Percentiles rank a stretch among this genome's conserved stretches.
These are phyloP conservation scores for Drosophila albomicans DNA, from an alignment of 1,140 invertebrate genomes.

Conservation along the genomic window DNA sequence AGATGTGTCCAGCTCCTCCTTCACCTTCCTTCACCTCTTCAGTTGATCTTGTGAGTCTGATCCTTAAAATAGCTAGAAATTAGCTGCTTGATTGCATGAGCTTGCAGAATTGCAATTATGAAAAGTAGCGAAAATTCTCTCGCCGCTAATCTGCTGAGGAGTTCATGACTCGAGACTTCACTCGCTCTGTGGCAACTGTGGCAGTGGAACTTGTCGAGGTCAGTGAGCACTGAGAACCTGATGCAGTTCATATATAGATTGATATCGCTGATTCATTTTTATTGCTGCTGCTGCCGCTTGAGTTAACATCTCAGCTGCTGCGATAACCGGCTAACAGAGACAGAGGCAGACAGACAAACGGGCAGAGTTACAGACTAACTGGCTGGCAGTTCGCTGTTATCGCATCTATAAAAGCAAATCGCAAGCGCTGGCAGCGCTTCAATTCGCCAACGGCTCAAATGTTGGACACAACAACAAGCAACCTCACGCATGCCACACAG, in stretches of 20 bases:
- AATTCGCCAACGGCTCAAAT: slow-evolving; percentile 44
- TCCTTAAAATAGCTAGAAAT: neutral
- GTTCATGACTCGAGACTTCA: neutral
- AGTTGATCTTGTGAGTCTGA: too few relatives aligned
- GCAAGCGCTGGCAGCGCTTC: slow-evolving; percentile 14
- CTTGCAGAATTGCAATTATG: neutral
- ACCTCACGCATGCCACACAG: slow-evolving; percentile 2
- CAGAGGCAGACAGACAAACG: neutral
- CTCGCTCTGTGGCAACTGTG: neutral
- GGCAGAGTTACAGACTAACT: neutral
- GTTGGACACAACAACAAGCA: slow-evolving; percentile 32
- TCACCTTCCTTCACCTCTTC: too few relatives aligned
- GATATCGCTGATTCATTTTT: neutral
- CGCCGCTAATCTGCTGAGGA: neutral
- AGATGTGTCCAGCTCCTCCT: too few relatives aligned
- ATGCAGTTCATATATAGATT: neutral
- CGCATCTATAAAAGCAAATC: slow-evolving; percentile 65
- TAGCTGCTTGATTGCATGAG: neutral
- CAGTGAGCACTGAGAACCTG: neutral
- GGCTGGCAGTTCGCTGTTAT: slow-evolving; percentile 30
- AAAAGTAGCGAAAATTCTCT: neutral
- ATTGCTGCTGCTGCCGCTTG: neutral
- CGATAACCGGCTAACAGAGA: neutral
- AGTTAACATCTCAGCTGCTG: too few relatives aligned
- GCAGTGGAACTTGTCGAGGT: slow-evolving; percentile 14